A percentile compares a stretch with the other conserved stretches of the same genome.
Conservation (phyloP, 2,113 vertebrate species). For the Cettia cetti region DNA sequence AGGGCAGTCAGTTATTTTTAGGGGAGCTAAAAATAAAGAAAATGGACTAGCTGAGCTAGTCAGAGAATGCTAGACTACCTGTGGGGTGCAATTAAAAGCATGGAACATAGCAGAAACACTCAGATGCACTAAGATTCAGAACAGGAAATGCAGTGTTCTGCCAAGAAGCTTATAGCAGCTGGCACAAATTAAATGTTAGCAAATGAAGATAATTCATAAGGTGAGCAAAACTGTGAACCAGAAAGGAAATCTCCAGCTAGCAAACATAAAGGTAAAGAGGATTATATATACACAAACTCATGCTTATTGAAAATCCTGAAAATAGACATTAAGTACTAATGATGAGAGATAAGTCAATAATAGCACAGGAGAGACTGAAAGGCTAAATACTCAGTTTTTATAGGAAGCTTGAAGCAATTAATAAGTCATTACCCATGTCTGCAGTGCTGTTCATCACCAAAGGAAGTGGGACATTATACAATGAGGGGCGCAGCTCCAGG, state of each 20-base stretch:
- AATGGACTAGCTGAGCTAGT: slow-evolving; percentile 3
- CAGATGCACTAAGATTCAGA: background rate
- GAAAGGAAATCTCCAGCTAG: background rate
- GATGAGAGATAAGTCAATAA: background rate
- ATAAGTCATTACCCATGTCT: background rate
- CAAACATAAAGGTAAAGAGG: background rate
- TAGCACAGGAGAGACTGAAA: background rate
- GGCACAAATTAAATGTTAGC: background rate
- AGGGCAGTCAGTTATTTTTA: slow-evolving; percentile 29
- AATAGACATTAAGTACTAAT: background rate
- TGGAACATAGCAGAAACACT: background rate
- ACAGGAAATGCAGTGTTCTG: background rate
- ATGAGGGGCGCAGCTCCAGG: background rate
- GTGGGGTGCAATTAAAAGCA: slow-evolving; percentile 3
- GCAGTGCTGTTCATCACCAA: background rate
- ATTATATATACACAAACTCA: background rate
- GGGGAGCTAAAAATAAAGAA: slow-evolving; percentile 36
- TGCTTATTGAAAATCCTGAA: background rate
- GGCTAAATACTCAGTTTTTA: background rate
- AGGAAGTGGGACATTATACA: background rate
- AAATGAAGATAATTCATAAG: background rate
- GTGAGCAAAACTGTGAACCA: background rate
- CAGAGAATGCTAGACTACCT: slow-evolving; percentile 15
- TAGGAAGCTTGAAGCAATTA: background rate
- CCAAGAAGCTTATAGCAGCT: background rate